phyloP scores from a whole-genome alignment of 1,140 invertebrate genomes.

The Penaeus chinensis region DNA sequence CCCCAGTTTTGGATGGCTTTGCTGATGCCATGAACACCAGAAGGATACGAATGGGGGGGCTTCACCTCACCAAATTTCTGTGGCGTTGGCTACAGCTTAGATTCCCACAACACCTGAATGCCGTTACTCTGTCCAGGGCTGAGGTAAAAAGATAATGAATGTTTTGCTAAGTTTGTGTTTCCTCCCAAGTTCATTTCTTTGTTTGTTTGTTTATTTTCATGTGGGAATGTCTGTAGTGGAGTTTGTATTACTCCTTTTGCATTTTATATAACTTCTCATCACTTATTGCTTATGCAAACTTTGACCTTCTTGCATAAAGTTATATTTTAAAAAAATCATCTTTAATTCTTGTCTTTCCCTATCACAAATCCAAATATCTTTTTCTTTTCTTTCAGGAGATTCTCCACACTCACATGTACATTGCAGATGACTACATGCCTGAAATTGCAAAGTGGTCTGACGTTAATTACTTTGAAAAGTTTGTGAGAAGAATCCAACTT shows the following conservation, averaged over 20 bases:
- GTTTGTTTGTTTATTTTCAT: background rate
- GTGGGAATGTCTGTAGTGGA: background rate
- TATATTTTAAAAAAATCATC: too few species aligned
- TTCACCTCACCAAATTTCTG: constrained; percentile 86
- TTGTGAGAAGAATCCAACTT: constrained; percentile 87
- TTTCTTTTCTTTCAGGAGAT: constrained; percentile 75
- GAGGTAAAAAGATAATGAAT: constrained; percentile 73
- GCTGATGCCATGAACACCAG: constrained; percentile 78
- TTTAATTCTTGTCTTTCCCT: background rate
- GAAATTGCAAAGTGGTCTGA: constrained; percentile 85
- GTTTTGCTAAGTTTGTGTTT: constrained; percentile 10
- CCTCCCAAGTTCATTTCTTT: constrained; percentile 26
- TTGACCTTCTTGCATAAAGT: too few species aligned
- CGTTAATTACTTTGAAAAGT: constrained; percentile 83
- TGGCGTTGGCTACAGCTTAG: constrained; percentile 89
- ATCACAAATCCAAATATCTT: background rate
- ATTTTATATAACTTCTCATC: too few species aligned
- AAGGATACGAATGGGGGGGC: constrained; percentile 88
- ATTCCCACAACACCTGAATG: constrained; percentile 89
- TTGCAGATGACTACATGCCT: constrained; percentile 83
- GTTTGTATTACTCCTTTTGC: background rate
- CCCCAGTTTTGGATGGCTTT: constrained; percentile 81
- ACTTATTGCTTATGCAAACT: too few species aligned
- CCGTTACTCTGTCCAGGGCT: constrained; percentile 85
- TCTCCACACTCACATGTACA: constrained; percentile 81